Base-by-base conservation (phyloP, 2,113 vertebrate genomes). In the Paracanthobrama guichenoti region DNA sequence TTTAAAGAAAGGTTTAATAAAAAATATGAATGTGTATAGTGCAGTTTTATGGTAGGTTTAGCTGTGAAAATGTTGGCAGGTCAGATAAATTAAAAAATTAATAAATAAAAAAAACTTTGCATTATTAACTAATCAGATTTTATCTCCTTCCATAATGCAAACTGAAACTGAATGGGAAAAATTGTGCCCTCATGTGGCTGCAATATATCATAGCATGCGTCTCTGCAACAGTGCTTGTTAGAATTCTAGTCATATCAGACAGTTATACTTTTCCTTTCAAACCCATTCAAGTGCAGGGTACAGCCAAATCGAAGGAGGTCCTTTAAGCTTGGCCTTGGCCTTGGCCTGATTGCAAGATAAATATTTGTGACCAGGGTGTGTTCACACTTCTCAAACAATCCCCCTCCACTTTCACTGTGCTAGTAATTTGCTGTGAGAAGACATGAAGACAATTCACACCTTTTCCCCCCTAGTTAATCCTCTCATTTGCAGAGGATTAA, bases 311-410 rank as follows among this genome's bases (percentile, higher is more conserved):
- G 9, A 11, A 44, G 75, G 20, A 44, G 42, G 71, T 53, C 53
- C 46, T 77, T 62, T 66, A 13, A 64, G 39, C 39, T 13, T 35
- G 46, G 44, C 64, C 39, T 13, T 35, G 46, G 44, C 64, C 31
- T 72, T 92, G 92, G 90, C 79, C 9, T 77, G 14, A 57, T 69
- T 89, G 90, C 93, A 93, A 88, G 66, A 87, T 88, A 91, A 93
- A 90, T 93, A 89, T 89, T 87, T 87, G 85, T 60, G 83, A 88
- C 90, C 87, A 71, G 88, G 81, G 88, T 86, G 88, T 90, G 89
- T 91, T 88, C 86, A 83, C 82, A 88, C 88, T 88, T 88, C 88
- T 89, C 11, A 89, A 89, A 89, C 86, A 75, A 81, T 85, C 79
- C 86, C 86, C 81, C 80, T 28, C 20, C 87, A 82, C 50, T 69